These are phyloP conservation scores for Diplolepis rosae DNA, from an alignment of 2,888 invertebrate genomes.

Conservation along the genomic window DNA sequence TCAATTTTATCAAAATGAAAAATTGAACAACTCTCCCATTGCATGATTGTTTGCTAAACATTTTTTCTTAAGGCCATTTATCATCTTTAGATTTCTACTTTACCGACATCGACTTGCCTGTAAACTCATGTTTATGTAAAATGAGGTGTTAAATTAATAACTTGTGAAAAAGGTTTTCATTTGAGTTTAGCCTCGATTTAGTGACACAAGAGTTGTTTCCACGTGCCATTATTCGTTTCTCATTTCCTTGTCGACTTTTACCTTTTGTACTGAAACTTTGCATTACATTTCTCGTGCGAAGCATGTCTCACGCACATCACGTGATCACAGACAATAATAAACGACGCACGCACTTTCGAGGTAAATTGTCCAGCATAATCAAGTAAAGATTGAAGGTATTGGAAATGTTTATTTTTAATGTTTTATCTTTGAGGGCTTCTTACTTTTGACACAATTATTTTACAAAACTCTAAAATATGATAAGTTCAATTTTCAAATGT, in stretches of 20 bases:
- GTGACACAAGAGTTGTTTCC: constrained; percentile 3
- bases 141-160: neutral
- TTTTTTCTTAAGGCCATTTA: no score
- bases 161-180: neutral
- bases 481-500: no score
- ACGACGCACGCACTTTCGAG: neutral
- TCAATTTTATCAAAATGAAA: no score
- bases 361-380: neutral
- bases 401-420: no score
- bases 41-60: no score
- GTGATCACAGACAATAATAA: neutral
- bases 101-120: no score
- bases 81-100: no score
- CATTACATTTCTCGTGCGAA: constrained; percentile 17
- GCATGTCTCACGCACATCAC: constrained; percentile 21
- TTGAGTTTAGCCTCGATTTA: constrained; percentile 3
- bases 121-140: no score
- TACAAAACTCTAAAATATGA: no score
- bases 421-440: no score
- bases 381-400: neutral
- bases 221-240: constrained; percentile 6
- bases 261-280: constrained; percentile 11
- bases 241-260: constrained; percentile 13
- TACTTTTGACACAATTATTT: no score
- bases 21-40: no score